Conservation (phyloP, 2,113 vertebrate species). For the Fukomys damarensis region DNA sequence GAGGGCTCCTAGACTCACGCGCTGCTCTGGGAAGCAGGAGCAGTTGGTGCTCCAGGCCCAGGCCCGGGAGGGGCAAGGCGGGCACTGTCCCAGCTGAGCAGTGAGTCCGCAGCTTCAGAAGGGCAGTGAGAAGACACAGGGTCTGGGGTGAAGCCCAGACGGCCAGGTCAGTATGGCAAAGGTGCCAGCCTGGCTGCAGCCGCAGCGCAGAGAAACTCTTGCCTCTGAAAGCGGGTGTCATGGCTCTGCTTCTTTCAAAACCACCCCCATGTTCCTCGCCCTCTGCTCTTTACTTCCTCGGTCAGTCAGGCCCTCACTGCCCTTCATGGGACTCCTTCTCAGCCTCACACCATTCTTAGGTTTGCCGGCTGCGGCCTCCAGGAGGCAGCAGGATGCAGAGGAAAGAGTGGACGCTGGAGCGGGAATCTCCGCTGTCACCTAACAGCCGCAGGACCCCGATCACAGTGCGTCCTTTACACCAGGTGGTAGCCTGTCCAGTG, state of each 20-base stretch:
- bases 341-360: neutral
- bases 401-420: neutral
- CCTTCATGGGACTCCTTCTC: neutral
- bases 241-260: neutral
- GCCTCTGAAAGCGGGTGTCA: neutral
- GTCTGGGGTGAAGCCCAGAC: no score
- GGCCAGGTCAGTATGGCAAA: neutral
- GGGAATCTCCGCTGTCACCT: neutral
- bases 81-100: neutral
- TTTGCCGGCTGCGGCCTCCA: neutral
- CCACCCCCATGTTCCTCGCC: neutral
- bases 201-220: neutral
- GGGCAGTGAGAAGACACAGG: fast-evolving
- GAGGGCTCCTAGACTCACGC: neutral
- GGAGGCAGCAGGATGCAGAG: constrained; percentile 41
- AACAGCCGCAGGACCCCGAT: neutral
- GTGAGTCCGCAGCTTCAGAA: neutral
- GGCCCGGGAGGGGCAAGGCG: neutral
- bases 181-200: neutral
- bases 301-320: fast-evolving
- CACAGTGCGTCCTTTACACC: neutral
- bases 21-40: neutral
- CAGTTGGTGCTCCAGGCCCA: neutral
- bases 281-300: neutral
- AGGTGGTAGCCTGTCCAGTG: neutral